Evolutionary conservation across 1,140 invertebrate genomes (phyloP).

Genomic region (Octopus bimaculoides): DNA sequence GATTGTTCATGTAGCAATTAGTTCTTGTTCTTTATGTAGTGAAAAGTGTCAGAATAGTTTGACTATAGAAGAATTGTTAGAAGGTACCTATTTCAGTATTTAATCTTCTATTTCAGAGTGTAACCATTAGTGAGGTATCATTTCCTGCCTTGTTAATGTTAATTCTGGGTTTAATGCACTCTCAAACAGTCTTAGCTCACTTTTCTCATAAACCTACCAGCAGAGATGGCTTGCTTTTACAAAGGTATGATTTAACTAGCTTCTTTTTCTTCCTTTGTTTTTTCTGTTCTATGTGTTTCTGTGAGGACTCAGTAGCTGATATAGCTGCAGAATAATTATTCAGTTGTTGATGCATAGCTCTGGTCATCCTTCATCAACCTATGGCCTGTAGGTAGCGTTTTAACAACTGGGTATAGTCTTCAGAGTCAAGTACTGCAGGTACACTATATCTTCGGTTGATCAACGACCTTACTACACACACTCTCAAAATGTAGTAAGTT

Average conservation of each 20-base stretch:
- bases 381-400: too few species aligned
- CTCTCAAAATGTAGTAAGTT: too few species aligned
- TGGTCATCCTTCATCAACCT: too few species aligned
- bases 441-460: too few species aligned
- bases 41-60: too few species aligned
- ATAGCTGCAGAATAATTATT: too few species aligned
- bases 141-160: conserved; percentile 48
- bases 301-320: not conserved
- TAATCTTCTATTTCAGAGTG: conserved; percentile 34
- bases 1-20: too few species aligned
- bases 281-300: not conserved
- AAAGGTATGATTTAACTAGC: not conserved
- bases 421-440: too few species aligned
- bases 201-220: conserved; percentile 41
- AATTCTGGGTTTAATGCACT: conserved; percentile 78
- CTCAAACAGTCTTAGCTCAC: conserved; percentile 72
- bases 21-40: too few species aligned
- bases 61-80: not conserved
- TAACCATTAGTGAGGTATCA: conserved; percentile 43
- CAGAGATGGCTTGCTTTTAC: conserved; percentile 23
- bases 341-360: too few species aligned
- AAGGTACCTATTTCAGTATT: not conserved
- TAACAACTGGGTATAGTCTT: too few species aligned
- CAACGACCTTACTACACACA: too few species aligned
- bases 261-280: not conserved